Conservation (phyloP, 2,888 invertebrate species). For the Phalera bucephala region DNA sequence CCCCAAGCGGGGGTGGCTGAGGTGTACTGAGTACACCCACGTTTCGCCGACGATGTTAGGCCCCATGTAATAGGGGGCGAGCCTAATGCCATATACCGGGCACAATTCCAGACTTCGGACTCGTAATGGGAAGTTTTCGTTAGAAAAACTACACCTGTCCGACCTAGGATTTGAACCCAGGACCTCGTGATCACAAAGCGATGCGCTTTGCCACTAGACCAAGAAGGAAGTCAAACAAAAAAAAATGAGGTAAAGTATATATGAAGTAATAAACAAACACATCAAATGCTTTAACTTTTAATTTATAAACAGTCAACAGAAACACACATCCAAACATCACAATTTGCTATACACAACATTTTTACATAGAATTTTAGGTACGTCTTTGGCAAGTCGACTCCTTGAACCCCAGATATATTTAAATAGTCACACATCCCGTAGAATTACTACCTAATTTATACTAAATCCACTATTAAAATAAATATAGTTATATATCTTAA, state of each 20-base stretch:
- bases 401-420: slow-evolving; percentile 26
- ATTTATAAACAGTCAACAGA: slow-evolving; percentile 75
- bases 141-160: too few relatives aligned
- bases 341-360: slow-evolving; percentile 51
- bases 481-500: slow-evolving; percentile 33
- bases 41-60: too few relatives aligned
- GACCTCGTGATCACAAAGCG: slow-evolving; percentile 25
- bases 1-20: too few relatives aligned
- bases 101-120: too few relatives aligned
- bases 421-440: slow-evolving; percentile 17
- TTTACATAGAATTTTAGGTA: slow-evolving; percentile 53
- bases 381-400: slow-evolving; percentile 64
- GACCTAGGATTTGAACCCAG: too few relatives aligned
- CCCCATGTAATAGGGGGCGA: too few relatives aligned
- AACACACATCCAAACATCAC: slow-evolving; percentile 55
- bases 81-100: too few relatives aligned
- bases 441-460: slow-evolving; percentile 27
- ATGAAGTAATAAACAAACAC: slow-evolving; percentile 12
- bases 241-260: too few relatives aligned
- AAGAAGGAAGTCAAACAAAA: too few relatives aligned
- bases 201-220: slow-evolving; percentile 28
- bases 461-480: slow-evolving; percentile 33
- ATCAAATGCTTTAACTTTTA: slow-evolving; percentile 48
- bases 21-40: too few relatives aligned
- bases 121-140: too few relatives aligned